Percentiles rank a stretch among this genome's conserved stretches.
Evolutionary conservation across 2,797 vertebrate species (phyloP).

Genomic region (Pangasius larnaudii): DNA sequence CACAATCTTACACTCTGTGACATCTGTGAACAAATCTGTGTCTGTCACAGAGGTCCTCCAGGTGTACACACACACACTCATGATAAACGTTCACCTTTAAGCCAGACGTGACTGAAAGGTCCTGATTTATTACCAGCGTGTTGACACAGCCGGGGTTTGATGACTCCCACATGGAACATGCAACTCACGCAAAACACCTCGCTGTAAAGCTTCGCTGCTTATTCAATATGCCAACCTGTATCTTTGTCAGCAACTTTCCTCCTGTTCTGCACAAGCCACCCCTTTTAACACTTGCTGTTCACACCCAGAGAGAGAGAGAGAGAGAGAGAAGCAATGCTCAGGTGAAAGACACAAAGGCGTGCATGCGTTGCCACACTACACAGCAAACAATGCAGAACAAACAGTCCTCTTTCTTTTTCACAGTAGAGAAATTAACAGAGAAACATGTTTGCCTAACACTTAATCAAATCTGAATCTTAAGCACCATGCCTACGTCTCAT

Average conservation of each 20-base stretch:
- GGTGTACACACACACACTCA: constrained; percentile 43
- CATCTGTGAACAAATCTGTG: constrained; percentile 21
- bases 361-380: constrained; percentile 29
- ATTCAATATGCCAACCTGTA: neutral
- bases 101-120: constrained; percentile 1
- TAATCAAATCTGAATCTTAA: neutral
- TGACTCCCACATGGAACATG: neutral
- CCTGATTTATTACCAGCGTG: constrained; percentile 12
- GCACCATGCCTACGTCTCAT: neutral
- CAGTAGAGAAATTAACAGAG: constrained; percentile 11
- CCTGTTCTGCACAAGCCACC: neutral
- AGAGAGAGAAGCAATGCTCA: neutral
- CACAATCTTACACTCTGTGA: constrained; percentile 23
- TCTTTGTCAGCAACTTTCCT: constrained; percentile 9
- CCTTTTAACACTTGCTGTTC: neutral
- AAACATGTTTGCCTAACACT: constrained; percentile 3
- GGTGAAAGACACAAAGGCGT: constrained; percentile 31
- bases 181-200: neutral
- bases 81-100: constrained; percentile 50
- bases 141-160: neutral
- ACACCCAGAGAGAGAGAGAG: neutral
- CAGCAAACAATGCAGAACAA: constrained; percentile 65
- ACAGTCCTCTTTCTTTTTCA: constrained; percentile 46
- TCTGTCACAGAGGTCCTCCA: constrained; percentile 41
- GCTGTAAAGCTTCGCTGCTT: neutral